Conservation (phyloP, 2,888 invertebrate species). For the Drosophila leonis region DNA sequence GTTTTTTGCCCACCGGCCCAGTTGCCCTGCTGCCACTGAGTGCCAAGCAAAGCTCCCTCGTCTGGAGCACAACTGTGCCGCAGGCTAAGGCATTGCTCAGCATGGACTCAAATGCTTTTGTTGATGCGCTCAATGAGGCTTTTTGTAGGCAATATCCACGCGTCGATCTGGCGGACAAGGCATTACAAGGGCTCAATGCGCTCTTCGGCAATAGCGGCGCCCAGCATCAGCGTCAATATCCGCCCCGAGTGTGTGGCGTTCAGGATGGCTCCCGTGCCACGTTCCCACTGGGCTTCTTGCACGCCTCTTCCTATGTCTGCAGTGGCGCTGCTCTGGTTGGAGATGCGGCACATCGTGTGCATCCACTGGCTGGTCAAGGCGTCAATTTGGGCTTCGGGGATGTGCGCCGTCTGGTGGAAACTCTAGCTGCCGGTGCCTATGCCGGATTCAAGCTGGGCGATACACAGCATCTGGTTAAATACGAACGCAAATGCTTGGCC, state of each 20-base stretch:
- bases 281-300: slow-evolving; percentile 97
- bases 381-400: slow-evolving; percentile 99
- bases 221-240: slow-evolving; percentile 83
- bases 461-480: slow-evolving; percentile 90
- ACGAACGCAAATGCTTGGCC: slow-evolving; percentile 93
- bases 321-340: slow-evolving; percentile 94
- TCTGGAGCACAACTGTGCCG: slow-evolving; percentile 94
- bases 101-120: slow-evolving; percentile 92
- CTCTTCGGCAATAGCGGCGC: slow-evolving; percentile 80
- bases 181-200: slow-evolving; percentile 86
- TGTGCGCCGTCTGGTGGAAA: slow-evolving; percentile 90
- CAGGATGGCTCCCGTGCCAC: slow-evolving; percentile 88
- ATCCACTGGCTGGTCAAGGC: slow-evolving; percentile 98
- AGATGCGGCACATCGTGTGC: slow-evolving; percentile 95
- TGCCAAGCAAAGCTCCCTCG: slow-evolving; percentile 93
- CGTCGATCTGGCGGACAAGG: slow-evolving; percentile 78
- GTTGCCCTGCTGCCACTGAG: slow-evolving; percentile 95
- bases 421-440: slow-evolving; percentile 90
- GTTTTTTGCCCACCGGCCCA: slow-evolving; percentile 96
- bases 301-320: slow-evolving; percentile 94
- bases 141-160: slow-evolving; percentile 86
- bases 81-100: slow-evolving; percentile 91
- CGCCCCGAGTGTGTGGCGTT: slow-evolving; percentile 81
- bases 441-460: slow-evolving; percentile 92
- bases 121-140: slow-evolving; percentile 94